Conservation (phyloP, 2,113 vertebrate species). For the Naja naja region DNA sequence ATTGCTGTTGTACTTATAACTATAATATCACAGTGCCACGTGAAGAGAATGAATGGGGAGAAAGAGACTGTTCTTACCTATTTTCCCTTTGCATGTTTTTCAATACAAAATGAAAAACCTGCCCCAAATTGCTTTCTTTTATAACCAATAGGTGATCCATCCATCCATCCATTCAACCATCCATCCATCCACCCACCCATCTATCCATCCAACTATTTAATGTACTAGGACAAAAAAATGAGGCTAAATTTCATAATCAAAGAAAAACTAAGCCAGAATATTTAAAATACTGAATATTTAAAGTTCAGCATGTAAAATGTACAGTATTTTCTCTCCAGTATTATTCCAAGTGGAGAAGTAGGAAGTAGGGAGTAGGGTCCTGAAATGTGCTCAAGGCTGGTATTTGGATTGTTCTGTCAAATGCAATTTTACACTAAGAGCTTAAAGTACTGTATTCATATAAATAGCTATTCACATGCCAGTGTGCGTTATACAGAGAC, state of each 20-base stretch:
- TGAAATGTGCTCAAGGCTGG: not conserved
- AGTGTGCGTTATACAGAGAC: not conserved
- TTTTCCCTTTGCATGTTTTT: not conserved
- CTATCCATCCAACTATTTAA: not conserved
- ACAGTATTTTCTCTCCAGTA: not conserved
- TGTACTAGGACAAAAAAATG: not conserved
- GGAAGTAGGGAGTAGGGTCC: not conserved
- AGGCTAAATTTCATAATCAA: not conserved
- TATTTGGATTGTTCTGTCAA: too few species aligned
- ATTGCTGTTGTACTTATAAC: not conserved
- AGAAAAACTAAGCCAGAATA: not conserved
- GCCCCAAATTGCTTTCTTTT: not conserved
- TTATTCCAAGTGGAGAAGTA: not conserved
- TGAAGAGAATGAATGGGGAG: not conserved
- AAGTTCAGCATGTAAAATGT: not conserved
- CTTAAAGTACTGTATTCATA: not conserved
- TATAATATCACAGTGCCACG: not conserved
- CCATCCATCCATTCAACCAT: not conserved
- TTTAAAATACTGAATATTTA: not conserved
- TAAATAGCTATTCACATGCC: not conserved
- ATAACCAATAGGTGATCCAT: not conserved
- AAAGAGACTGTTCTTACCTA: not conserved
- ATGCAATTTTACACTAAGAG: not conserved
- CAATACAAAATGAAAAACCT: not conserved
- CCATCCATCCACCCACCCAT: not conserved